Conservation (phyloP, 2,888 invertebrate species). For the Dicyrtomina minuta region DNA sequence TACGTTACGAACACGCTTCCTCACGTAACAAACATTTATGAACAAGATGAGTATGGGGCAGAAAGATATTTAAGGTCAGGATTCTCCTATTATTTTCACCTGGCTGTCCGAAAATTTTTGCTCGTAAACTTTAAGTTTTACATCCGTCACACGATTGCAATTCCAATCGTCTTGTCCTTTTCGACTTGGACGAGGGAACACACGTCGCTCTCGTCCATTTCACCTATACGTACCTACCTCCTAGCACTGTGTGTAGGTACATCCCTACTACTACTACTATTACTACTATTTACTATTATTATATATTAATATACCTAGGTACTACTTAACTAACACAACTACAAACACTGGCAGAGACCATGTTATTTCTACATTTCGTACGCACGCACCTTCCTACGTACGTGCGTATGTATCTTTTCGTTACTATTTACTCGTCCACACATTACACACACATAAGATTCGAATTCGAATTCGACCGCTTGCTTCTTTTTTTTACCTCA, state of each 20-base stretch:
- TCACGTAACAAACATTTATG: constrained; percentile 21
- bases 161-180: not conserved
- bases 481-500: not conserved
- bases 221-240: too few relatives aligned
- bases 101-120: constrained; percentile 38
- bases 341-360: too few relatives aligned
- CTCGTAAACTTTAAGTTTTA: constrained; percentile 35
- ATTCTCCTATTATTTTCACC: constrained; percentile 40
- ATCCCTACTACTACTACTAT: too few relatives aligned
- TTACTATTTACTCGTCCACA: not conserved
- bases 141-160: constrained; percentile 27
- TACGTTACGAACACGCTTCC: constrained; percentile 14
- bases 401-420: too few relatives aligned
- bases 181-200: not conserved
- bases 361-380: too few relatives aligned
- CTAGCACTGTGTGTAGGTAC: too few relatives aligned
- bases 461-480: not conserved
- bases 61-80: constrained; percentile 25
- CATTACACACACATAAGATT: not conserved
- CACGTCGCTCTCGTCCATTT: too few relatives aligned
- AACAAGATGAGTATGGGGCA: constrained; percentile 23
- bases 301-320: too few relatives aligned
- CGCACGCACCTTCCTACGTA: too few relatives aligned
- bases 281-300: too few relatives aligned
- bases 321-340: too few relatives aligned